These are phyloP conservation scores for Mesocricetus auratus DNA, from an alignment of 2,113 vertebrate species.

Conservation along the genomic window DNA sequence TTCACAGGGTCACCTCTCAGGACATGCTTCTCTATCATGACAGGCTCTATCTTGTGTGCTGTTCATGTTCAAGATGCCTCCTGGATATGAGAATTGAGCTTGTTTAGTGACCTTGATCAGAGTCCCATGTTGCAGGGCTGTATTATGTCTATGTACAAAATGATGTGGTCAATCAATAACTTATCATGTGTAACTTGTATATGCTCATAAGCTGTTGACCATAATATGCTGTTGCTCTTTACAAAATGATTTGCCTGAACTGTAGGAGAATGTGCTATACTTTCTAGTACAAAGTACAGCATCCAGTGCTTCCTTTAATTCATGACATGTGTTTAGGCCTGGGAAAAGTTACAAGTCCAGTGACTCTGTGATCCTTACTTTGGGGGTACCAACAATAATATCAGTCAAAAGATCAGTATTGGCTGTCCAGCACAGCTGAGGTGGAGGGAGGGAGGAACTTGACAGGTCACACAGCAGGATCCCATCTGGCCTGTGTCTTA, in stretches of 20 bases:
- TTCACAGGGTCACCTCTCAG: neutral
- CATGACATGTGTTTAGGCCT: neutral
- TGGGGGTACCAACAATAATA: neutral
- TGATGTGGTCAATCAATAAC: neutral
- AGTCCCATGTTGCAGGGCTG: neutral
- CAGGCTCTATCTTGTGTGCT: neutral
- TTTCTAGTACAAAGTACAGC: too few relatives aligned
- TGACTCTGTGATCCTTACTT: neutral
- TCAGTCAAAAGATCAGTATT: neutral
- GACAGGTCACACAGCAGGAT: rapidly evolving
- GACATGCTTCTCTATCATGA: neutral
- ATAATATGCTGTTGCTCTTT: neutral
- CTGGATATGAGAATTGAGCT: neutral
- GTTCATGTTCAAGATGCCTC: neutral
- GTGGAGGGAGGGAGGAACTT: too few relatives aligned
- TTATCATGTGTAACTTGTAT: neutral
- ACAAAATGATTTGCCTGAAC: neutral
- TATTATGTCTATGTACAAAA: neutral
- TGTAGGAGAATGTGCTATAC: too few relatives aligned
- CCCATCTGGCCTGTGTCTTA: neutral
- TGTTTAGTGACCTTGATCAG: neutral
- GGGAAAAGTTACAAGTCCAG: neutral
- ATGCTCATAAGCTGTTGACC: neutral
- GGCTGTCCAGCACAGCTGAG: neutral
- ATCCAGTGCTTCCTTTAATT: neutral